Conservation (phyloP, 2,797 vertebrate genomes). For the Alcedo atthis region DNA sequence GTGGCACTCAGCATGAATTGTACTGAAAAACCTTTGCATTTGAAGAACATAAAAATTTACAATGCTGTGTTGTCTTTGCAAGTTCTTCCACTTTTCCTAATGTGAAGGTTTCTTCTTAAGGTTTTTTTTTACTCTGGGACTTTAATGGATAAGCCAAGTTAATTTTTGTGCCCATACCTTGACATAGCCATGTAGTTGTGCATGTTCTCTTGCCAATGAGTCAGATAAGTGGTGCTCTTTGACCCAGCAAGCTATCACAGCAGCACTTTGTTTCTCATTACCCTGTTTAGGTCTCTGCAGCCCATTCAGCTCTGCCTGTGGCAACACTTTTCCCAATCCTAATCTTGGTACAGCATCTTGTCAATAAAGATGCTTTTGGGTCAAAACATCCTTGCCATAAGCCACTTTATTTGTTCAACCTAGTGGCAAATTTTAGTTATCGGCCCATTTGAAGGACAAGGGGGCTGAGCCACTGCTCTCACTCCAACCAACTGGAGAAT, state of each 20-base stretch:
- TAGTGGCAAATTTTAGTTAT: background rate
- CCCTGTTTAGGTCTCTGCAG: background rate
- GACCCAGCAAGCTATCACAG: background rate
- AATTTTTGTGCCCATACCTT: accelerated
- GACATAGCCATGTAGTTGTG: background rate
- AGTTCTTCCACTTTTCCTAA: background rate
- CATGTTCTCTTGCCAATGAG: background rate
- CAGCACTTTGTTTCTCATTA: background rate
- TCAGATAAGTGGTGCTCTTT: background rate
- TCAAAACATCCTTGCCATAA: background rate
- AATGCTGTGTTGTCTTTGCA: background rate
- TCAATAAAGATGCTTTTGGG: background rate
- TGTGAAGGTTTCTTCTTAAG: background rate
- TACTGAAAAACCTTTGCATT: background rate
- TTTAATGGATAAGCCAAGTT: background rate
- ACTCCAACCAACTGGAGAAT: background rate
- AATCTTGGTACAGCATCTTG: background rate
- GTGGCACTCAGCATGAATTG: background rate
- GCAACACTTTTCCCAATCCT: background rate
- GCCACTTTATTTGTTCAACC: background rate
- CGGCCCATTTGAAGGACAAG: background rate
- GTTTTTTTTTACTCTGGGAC: background rate
- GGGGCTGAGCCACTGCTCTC: background rate
- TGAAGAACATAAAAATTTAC: background rate
- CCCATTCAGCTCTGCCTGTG: background rate